Base-by-base conservation (phyloP, 2,113 vertebrate species). In the Notothenia coriiceps region DNA sequence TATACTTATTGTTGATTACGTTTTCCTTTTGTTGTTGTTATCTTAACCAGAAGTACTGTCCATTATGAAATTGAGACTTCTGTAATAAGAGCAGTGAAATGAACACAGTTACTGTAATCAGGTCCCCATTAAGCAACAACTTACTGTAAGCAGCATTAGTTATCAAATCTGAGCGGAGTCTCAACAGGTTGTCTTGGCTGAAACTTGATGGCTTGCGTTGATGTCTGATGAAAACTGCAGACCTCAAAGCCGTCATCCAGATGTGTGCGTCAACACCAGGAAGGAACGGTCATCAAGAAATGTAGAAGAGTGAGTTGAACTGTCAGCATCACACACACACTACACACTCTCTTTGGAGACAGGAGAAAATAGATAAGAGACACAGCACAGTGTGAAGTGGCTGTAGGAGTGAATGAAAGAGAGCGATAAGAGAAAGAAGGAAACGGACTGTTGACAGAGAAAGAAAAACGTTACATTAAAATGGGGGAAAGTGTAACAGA, bases 231-330 rank as follows among this genome's bases (percentile, higher is more conserved):
- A 70, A 70, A 68, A 20, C 59, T 46, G 49, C 22, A 51, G 79
- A 76, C 72, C 72, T 70, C 79, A 70, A 71, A 76, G 49, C 66
- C 29, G 44, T 65, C 66, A 59, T 50, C 80, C 73, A 70, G 60
- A 60, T 65, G 60, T 66, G 59, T 22, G 60, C 71, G 80, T 82
- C 65, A 64, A 52, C 66, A 64, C 65, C 66, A 76, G 46, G 66
- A 76, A 76, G 52, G 44, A 59, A 47, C 4, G 33, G 70, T 35
- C 55, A 61, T 54, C 70, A 17, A 46, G 52, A 33, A 20, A 13
- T 2, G 51, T 51, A 57, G 44, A 25, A 50, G 64, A 63, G 63
- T 18, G 52, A 67, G 54, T 20, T 14, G 0, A 57, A 43, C 79
- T 74, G 79, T 81, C 79, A 81, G 79, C 65, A 50, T 69, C 70